phyloP scores from a whole-genome alignment of 2,797 vertebrate species.

The Pseudomugil gertrudae region DNA sequence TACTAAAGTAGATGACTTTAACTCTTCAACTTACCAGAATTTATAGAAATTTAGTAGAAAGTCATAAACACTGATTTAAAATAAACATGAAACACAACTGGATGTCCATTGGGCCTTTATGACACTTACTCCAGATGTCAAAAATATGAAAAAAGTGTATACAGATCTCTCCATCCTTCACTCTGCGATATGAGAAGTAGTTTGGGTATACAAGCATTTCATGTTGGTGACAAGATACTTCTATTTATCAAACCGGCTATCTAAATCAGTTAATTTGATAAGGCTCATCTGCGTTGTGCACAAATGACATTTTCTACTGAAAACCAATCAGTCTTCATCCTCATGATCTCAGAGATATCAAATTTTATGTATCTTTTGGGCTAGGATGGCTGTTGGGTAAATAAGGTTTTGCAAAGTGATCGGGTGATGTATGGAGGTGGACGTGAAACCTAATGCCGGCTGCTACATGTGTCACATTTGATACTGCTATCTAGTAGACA shows the following conservation, averaged over 20 bases:
- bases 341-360: constrained; percentile 54
- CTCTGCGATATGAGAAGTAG: background rate
- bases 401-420: constrained; percentile 61
- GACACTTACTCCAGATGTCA: background rate
- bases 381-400: constrained; percentile 59
- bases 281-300: constrained; percentile 32
- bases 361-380: constrained; percentile 50
- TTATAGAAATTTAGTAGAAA: background rate
- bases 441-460: constrained; percentile 74
- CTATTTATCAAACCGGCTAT: constrained; percentile 35
- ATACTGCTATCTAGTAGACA: constrained; percentile 65
- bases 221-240: constrained; percentile 11
- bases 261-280: constrained; percentile 46
- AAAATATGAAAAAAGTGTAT: background rate
- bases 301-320: constrained; percentile 34
- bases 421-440: constrained; percentile 74
- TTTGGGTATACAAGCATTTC: constrained; percentile 8
- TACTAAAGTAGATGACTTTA: background rate
- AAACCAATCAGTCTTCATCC: constrained; percentile 55
- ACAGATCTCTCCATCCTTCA: background rate
- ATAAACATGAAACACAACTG: background rate
- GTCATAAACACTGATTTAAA: background rate
- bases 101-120: background rate
- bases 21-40: background rate
- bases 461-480: constrained; percentile 81